phyloP scores from a whole-genome alignment of 2,888 invertebrate species.

The Timema cristinae region DNA sequence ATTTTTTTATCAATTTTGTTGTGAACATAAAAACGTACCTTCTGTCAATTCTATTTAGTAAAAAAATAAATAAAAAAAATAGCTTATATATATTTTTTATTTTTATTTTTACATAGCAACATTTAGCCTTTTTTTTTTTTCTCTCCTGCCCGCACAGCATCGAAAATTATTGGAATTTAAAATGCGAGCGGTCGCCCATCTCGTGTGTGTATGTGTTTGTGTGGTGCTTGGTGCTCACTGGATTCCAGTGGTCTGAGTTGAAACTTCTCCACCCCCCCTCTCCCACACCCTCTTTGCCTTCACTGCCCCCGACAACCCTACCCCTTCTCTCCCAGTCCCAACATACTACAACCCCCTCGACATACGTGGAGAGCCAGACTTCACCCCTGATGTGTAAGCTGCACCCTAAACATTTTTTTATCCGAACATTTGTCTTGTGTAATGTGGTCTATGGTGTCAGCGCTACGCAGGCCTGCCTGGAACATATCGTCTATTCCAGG shows the following conservation, averaged over 20 bases:
- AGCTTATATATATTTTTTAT: too few species aligned
- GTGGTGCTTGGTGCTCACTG: slow-evolving; percentile 11
- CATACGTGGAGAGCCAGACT: slow-evolving; percentile 13
- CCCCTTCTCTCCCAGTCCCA: background rate
- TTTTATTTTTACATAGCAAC: too few species aligned
- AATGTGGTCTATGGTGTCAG: slow-evolving; percentile 23
- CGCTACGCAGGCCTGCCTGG: background rate
- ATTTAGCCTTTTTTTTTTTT: too few species aligned
- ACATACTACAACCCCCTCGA: slow-evolving; percentile 10
- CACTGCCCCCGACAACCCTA: too few species aligned
- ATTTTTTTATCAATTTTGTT: too few species aligned
- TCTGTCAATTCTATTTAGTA: too few species aligned
- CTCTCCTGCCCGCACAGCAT: background rate
- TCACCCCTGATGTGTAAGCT: slow-evolving; percentile 23
- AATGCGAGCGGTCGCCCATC: slow-evolving; percentile 19
- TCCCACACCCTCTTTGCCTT: background rate
- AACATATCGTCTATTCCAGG: background rate
- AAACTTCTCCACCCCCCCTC: slow-evolving; percentile 16
- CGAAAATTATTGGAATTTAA: slow-evolving; percentile 30
- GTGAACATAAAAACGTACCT: too few species aligned
- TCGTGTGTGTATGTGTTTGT: background rate
- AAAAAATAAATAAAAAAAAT: too few species aligned
- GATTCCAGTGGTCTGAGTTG: slow-evolving; percentile 28
- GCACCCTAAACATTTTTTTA: slow-evolving; percentile 24
- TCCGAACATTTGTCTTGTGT: slow-evolving; percentile 28